These are phyloP conservation scores for Pterois miles DNA, from an alignment of 2,797 vertebrate species.

Conservation along the genomic window DNA sequence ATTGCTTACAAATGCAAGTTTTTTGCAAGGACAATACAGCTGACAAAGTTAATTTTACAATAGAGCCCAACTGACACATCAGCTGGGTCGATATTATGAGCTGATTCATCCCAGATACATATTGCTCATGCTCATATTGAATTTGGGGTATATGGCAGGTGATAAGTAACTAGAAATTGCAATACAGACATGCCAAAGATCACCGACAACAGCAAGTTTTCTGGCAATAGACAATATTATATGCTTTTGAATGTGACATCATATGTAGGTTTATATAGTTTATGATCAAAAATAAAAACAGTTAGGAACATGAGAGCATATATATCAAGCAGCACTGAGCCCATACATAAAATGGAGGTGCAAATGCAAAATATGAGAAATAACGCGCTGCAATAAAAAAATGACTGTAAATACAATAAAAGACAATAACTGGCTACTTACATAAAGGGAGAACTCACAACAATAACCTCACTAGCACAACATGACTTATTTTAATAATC, in stretches of 20 bases:
- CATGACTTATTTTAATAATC: no score
- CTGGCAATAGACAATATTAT: not conserved
- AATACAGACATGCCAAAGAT: no score
- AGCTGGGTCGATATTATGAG: not conserved
- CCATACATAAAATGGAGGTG: no score
- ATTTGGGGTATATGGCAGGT: not conserved
- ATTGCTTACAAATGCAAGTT: not conserved
- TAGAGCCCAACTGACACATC: not conserved
- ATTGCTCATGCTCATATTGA: not conserved
- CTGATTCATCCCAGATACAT: not conserved
- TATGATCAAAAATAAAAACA: no score
- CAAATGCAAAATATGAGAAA: no score
- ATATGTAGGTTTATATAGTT: no score
- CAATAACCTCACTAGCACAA: not conserved
- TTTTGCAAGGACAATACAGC: not conserved
- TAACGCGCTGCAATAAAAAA: not conserved
- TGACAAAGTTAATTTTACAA: conserved; percentile 17
- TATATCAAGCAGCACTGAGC: no score
- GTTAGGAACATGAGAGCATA: no score
- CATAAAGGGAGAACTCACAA: not conserved
- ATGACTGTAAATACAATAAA: not conserved
- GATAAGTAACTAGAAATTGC: not conserved
- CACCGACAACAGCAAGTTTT: not conserved
- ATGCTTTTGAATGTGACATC: not conserved
- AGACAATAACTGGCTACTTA: not conserved